Evolutionary conservation across 2,888 invertebrate species (phyloP), one percentile per base, ranked within the genome.

Genomic region (Ptilodon capucinus): DNA sequence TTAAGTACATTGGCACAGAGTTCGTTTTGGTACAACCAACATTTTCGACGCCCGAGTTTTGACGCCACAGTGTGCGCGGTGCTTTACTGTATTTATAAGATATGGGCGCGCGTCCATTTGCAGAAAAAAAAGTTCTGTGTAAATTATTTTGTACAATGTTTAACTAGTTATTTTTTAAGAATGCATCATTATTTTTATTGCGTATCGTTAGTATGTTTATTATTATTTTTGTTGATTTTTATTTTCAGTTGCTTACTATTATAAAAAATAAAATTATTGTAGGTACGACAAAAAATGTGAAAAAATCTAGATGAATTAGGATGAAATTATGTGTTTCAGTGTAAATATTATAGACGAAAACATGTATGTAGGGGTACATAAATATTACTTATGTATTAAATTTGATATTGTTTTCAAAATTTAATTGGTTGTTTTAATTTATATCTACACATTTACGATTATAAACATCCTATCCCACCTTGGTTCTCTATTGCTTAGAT

Each of bases 381-480:
- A 89, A 89, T 88, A 66, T 83, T 91, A 90, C 90, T 90, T 90
- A 90, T 89, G 91, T 90, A 91, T 87, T 90, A 90, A 89, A 91
- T 91, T 91, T 91, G 90, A 90, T 90, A 91, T 91, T 91, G 91
- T 91, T 91, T 91, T 90, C 87, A 88, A 89, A 90, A 90, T 89
- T 86, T 79, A 75, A 77, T 69, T 72, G 57, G 72, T 75, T 76
- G 85, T 89, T 85, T 91, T 71, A 82, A 79, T 86, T 78, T 5
- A 28, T n/a, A n/a, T n/a, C n/a, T n/a, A 13, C 30, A 8, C 21
- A n/a, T 40, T 38, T 16, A 32, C 34, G 11, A 39, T 11, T 17
- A 19, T n/a, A 25, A 5, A 52, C 40, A 44, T 17, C 39, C 30
- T 44, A 25, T 34, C 21, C 34, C 30, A 42, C 8, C 28, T n/a